phyloP scores from a whole-genome alignment of 2,113 vertebrate species.

The Bucco capensis region DNA sequence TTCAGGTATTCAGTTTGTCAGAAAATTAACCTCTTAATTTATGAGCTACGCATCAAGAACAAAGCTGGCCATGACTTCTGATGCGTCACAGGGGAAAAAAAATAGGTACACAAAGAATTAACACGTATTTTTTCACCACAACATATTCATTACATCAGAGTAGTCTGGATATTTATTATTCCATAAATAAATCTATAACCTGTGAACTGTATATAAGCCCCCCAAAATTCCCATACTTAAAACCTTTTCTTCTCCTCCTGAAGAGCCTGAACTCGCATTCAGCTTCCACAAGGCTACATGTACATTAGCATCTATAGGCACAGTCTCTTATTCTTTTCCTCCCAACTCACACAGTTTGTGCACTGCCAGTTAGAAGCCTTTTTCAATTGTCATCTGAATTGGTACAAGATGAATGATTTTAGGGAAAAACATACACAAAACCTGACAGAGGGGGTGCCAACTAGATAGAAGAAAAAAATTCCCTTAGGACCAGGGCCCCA shows the following conservation, averaged over 20 bases:
- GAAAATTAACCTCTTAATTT: not conserved
- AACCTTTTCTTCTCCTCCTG: not conserved
- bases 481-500: not conserved
- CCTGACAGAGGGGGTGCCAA: not conserved
- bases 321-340: not conserved
- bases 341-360: fast-evolving
- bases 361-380: not conserved
- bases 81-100: not conserved
- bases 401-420: not conserved
- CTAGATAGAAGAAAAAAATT: not conserved
- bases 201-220: not conserved
- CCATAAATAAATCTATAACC: not conserved
- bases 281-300: not conserved
- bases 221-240: not conserved
- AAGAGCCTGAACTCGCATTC: fast-evolving
- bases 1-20: not conserved
- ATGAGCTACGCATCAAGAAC: not conserved
- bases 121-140: not conserved
- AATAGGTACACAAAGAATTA: not conserved
- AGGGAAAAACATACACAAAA: not conserved
- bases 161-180: not conserved
- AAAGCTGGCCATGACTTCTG: not conserved
- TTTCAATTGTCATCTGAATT: not conserved
- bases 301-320: not conserved
- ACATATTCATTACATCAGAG: not conserved